A percentile compares a stretch with the other conserved stretches of the same genome.
Evolutionary conservation across 2,888 invertebrate species (phyloP).

Genomic region (Diarsia mendica): DNA sequence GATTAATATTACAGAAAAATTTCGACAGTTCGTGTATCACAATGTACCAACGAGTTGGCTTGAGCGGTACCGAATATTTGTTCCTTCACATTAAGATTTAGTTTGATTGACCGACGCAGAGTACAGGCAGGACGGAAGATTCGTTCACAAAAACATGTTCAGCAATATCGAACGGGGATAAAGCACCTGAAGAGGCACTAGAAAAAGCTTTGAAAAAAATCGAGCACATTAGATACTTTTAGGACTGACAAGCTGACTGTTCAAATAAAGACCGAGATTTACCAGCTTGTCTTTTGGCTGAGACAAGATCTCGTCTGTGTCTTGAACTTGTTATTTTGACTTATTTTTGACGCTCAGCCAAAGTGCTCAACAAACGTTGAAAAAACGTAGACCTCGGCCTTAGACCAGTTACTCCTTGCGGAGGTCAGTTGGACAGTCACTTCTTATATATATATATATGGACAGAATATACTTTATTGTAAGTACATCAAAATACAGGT

Average conservation of each 20-base stretch:
- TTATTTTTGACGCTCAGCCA: background rate
- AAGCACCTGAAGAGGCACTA: constrained; percentile 15
- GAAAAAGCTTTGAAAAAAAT: constrained; percentile 3
- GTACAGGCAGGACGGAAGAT: constrained; percentile 50
- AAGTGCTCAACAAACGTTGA: background rate
- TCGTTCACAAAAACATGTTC: constrained; percentile 40
- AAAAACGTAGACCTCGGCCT: background rate
- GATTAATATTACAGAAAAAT: constrained; percentile 44
- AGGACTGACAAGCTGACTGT: constrained; percentile 11
- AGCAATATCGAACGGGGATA: constrained; percentile 43
- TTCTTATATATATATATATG: background rate
- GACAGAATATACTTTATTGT: background rate
- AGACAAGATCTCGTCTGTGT: background rate
- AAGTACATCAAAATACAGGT: background rate
- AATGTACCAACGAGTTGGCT: constrained; percentile 42
- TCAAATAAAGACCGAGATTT: background rate
- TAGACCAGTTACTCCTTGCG: background rate
- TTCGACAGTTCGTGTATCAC: constrained; percentile 51
- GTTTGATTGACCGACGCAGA: constrained; percentile 42
- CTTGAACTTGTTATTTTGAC: background rate
- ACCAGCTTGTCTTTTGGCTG: background rate
- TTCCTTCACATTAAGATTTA: constrained; percentile 54
- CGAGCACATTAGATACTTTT: constrained; percentile 17
- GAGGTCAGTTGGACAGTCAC: background rate
- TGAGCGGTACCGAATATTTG: constrained; percentile 58